Evolutionary conservation across 2,888 invertebrate species (phyloP).

Genomic region (Apodemia mormo): DNA sequence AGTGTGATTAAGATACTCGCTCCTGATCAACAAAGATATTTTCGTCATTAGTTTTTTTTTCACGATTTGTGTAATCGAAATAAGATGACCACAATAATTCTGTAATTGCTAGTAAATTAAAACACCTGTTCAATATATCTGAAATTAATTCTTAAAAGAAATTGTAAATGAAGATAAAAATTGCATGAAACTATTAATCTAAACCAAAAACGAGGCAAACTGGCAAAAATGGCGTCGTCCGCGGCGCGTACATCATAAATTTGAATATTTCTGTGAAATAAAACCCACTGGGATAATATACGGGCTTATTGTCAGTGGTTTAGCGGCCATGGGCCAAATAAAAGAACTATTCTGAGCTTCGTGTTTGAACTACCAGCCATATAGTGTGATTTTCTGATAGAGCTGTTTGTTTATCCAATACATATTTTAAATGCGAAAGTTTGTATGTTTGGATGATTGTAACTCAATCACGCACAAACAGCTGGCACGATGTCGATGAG

Average conservation of each 20-base stretch:
- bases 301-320: constrained; percentile 69
- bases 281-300: constrained; percentile 65
- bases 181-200: constrained; percentile 48
- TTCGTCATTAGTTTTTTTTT: no score
- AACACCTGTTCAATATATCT: no score
- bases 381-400: constrained; percentile 26
- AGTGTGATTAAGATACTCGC: no score
- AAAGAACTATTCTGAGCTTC: constrained; percentile 34
- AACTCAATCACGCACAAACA: no score
- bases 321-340: constrained; percentile 31
- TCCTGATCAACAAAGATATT: no score
- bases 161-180: no score
- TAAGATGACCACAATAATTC: no score
- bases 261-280: constrained; percentile 72
- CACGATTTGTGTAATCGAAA: no score
- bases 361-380: constrained; percentile 51
- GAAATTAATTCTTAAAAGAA: no score
- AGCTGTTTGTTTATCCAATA: background rate
- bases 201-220: constrained; percentile 46
- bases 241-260: constrained; percentile 71
- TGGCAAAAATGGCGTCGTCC: constrained; percentile 52
- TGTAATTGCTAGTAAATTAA: no score
- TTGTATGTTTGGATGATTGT: background rate
- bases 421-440: background rate
- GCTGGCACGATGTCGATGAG: no score